Conservation (phyloP, 2,113 vertebrate species). For the Grallaria varia region DNA sequence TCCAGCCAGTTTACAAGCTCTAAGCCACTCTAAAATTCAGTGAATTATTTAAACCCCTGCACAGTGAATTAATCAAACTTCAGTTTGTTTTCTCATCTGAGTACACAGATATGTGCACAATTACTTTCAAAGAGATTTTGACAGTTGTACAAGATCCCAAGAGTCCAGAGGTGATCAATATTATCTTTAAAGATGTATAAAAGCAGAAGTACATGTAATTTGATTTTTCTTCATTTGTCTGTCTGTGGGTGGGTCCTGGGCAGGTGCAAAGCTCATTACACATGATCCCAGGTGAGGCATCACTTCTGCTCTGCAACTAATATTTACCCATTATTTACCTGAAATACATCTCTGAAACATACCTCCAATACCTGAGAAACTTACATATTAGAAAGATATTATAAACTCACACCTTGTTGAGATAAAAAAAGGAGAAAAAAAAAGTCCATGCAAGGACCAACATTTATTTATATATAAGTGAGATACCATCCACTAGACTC, state of each 20-base stretch:
- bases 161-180: background rate
- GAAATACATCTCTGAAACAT: background rate
- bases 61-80: conserved; percentile 24
- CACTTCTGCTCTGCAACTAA: background rate
- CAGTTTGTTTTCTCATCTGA: background rate
- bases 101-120: background rate
- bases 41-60: conserved; percentile 27
- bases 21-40: background rate
- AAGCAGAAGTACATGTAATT: background rate
- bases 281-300: fast-evolving
- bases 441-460: background rate
- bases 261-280: background rate
- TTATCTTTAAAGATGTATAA: background rate
- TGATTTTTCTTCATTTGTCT: background rate
- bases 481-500: background rate
- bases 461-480: background rate
- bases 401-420: background rate
- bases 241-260: background rate
- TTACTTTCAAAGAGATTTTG: conserved; percentile 9
- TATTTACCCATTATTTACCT: background rate
- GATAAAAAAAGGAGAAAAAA: background rate
- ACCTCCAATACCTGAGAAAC: background rate
- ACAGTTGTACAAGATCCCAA: background rate
- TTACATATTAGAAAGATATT: background rate
- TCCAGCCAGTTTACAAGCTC: background rate